phyloP scores from a whole-genome alignment of 2,888 invertebrate species.

The Meiosimyza platycephala region DNA sequence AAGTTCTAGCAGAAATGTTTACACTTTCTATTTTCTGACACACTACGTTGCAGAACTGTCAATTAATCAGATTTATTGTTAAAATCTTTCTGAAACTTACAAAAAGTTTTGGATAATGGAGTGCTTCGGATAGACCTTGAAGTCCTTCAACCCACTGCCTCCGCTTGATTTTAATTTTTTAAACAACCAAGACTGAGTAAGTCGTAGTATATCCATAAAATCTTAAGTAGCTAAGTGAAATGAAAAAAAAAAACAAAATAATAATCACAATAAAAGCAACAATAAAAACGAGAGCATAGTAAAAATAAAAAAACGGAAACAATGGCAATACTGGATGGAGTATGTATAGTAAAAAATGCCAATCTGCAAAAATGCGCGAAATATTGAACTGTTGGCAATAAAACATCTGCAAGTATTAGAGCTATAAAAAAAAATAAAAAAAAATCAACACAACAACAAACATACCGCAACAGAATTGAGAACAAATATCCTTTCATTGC shows the following conservation, averaged over 20 bases:
- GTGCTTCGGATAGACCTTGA: not conserved
- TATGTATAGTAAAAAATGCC: slow-evolving; percentile 10
- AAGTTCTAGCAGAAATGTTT: too few species aligned
- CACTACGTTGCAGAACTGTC: too few species aligned
- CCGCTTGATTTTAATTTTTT: not conserved
- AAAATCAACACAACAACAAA: not conserved
- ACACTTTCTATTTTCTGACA: too few species aligned
- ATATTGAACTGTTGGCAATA: slow-evolving; percentile 30
- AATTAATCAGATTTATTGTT: too few species aligned
- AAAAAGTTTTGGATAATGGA: not conserved
- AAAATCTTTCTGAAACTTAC: not conserved
- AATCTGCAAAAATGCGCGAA: slow-evolving; percentile 33
- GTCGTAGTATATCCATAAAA: not conserved
- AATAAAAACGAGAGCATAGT: slow-evolving; percentile 7
- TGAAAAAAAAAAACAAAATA: slow-evolving; percentile 1
- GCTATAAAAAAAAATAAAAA: not conserved
- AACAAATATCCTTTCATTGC: slow-evolving; percentile 17
- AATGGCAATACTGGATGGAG: not conserved
- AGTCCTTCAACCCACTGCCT: too few species aligned
- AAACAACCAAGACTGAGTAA: not conserved
- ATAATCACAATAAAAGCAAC: slow-evolving; percentile 31
- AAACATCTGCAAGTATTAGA: slow-evolving; percentile 26
- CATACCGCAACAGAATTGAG: slow-evolving; percentile 9
- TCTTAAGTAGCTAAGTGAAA: not conserved
- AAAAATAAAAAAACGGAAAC: slow-evolving; percentile 4